These are phyloP conservation scores for Tachina lurida DNA, from an alignment of 2,888 invertebrate species.

Conservation along the genomic window DNA sequence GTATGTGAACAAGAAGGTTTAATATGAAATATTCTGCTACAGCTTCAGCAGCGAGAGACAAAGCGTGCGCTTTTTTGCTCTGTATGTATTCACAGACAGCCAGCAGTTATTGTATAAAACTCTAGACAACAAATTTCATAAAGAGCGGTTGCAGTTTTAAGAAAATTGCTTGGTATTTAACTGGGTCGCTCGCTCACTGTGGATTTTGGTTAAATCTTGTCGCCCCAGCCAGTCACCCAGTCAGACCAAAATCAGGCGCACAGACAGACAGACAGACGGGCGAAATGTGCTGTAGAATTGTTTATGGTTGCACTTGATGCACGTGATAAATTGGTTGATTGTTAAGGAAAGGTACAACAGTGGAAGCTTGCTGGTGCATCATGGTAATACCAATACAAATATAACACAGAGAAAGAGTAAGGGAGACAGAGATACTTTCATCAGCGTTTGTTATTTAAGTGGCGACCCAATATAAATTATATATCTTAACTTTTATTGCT, in stretches of 20 bases:
- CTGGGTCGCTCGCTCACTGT: constrained; percentile 61
- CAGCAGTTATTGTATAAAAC: constrained; percentile 56
- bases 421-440: neutral
- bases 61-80: constrained; percentile 11
- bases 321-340: constrained; percentile 60
- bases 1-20: constrained; percentile 24
- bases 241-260: neutral
- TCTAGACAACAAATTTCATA: constrained; percentile 29
- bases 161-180: constrained; percentile 53
- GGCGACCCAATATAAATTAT: constrained; percentile 59
- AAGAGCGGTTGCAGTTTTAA: constrained; percentile 20
- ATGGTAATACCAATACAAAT: neutral
- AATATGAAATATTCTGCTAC: constrained; percentile 29
- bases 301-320: constrained; percentile 62
- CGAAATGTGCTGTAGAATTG: constrained; percentile 33
- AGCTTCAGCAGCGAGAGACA: constrained; percentile 5
- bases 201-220: constrained; percentile 54
- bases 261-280: neutral
- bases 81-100: constrained; percentile 25
- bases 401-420: too few species aligned
- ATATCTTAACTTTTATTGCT: constrained; percentile 48
- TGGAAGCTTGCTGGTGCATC: constrained; percentile 20
- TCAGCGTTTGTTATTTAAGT: constrained; percentile 47
- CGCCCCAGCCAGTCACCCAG: constrained; percentile 23
- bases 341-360: constrained; percentile 33